Conservation (phyloP, 2,888 invertebrate genomes). For the Brenthis ino region DNA sequence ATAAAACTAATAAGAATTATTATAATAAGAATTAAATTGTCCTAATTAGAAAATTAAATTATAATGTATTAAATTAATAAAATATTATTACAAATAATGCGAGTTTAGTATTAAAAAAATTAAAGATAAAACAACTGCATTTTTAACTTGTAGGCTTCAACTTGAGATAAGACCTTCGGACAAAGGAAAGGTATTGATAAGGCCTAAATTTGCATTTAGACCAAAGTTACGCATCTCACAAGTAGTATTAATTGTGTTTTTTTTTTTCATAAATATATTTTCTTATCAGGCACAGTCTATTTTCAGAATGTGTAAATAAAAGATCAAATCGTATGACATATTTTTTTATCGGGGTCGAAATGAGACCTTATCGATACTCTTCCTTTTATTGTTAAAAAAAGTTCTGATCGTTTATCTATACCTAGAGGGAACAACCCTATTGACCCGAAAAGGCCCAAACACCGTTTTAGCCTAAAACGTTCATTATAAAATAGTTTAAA, state of each 20-base stretch:
- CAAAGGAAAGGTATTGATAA: too few species aligned
- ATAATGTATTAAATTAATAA: too few species aligned
- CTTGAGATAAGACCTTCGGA: too few species aligned
- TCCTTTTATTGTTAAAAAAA: neutral
- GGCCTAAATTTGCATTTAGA: too few species aligned
- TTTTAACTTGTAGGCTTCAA: conserved; percentile 1
- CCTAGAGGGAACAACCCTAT: neutral
- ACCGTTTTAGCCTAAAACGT: conserved; percentile 37
- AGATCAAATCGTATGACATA: too few species aligned
- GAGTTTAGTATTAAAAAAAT: conserved; percentile 12
- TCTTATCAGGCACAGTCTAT: too few species aligned
- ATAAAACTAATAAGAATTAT: conserved; percentile 13
- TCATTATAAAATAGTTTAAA: conserved; percentile 38
- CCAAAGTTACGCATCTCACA: too few species aligned
- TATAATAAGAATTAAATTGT: conserved; percentile 26
- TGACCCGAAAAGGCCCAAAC: neutral
- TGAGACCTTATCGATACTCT: neutral
- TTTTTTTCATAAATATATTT: too few species aligned
- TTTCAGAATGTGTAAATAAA: too few species aligned
- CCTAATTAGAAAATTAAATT: conserved; percentile 4
- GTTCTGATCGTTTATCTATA: neutral
- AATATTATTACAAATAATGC: conserved; percentile 33
- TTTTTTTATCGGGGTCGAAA: neutral
- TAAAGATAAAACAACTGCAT: conserved; percentile 2
- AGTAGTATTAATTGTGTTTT: too few species aligned